phyloP scores from a whole-genome alignment of 1,140 invertebrate species.

The Aphidius ervi region DNA sequence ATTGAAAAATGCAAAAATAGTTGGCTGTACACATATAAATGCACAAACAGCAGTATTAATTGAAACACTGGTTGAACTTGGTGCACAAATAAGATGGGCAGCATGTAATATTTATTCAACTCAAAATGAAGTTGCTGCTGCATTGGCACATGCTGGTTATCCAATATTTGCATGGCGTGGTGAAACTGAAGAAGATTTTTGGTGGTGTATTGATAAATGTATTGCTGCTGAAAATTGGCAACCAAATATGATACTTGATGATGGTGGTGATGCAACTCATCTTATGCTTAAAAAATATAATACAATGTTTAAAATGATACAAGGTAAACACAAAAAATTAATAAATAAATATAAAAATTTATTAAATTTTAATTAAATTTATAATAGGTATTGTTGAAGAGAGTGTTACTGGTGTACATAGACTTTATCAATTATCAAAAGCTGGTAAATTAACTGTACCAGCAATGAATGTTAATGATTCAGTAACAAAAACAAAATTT shows the following conservation, averaged over 20 bases:
- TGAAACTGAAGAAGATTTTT: constrained; percentile 96
- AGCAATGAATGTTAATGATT: constrained; percentile 99
- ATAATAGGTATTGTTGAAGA: constrained; percentile 90
- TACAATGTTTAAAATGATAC: constrained; percentile 91
- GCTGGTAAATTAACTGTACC: constrained; percentile 92
- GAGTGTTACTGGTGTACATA: constrained; percentile 94
- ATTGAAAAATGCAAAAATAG: constrained; percentile 91
- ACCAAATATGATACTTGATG: constrained; percentile 98
- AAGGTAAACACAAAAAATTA: constrained; percentile 58
- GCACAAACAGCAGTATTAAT: constrained; percentile 96
- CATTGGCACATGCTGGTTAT: constrained; percentile 84
- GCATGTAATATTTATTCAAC: constrained; percentile 99
- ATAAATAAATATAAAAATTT: neutral
- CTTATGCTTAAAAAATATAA: constrained; percentile 96
- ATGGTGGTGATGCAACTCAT: constrained; percentile 96
- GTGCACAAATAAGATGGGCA: constrained; percentile 90
- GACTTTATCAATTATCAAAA: constrained; percentile 93
- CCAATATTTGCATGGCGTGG: constrained; percentile 94
- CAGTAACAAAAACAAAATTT: constrained; percentile 98
- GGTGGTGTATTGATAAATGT: constrained; percentile 98
- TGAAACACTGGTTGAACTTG: constrained; percentile 85
- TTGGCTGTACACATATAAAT: constrained; percentile 97
- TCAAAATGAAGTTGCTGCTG: constrained; percentile 97
- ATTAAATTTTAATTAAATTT: constrained; percentile 8
- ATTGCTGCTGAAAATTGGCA: constrained; percentile 91